Evolutionary conservation across 1,140 invertebrate species (phyloP).

Genomic region (Meloidogyne floridensis): DNA sequence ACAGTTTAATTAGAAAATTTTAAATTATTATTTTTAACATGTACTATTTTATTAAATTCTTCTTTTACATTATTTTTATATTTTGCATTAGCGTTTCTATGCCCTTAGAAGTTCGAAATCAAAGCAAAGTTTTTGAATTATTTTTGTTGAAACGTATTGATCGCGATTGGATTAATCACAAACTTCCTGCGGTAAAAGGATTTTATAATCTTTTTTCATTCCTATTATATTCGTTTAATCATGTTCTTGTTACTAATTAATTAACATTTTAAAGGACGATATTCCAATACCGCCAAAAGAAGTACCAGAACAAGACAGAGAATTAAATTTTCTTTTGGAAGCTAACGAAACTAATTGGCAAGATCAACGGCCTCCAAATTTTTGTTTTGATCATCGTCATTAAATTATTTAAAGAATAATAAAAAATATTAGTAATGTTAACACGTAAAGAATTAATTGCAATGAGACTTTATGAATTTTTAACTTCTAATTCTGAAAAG

Average conservation of each 20-base stretch:
- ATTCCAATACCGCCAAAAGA: constrained; percentile 34
- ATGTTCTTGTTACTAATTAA: background rate
- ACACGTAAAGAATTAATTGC: constrained; percentile 11
- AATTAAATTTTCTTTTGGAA: constrained; percentile 33
- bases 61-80: background rate
- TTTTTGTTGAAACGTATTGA: constrained; percentile 29
- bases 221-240: background rate
- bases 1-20: background rate
- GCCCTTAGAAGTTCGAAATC: constrained; percentile 25
- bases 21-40: constrained; percentile 16
- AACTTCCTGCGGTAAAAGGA: constrained; percentile 28
- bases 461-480: background rate
- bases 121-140: constrained; percentile 26
- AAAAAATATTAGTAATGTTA: background rate
- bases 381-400: constrained; percentile 37
- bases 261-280: constrained; percentile 29
- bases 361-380: constrained; percentile 33
- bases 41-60: background rate
- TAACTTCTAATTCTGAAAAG: constrained; percentile 6
- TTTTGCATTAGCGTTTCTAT: background rate
- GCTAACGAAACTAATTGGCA: constrained; percentile 33
- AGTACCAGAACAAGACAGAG: constrained; percentile 33
- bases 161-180: constrained; percentile 32
- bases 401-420: background rate
- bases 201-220: background rate